A percentile compares a stretch with the other conserved stretches of the same genome.
phyloP scores from a whole-genome alignment of 2,888 invertebrate species.

The Steinernema carpocapsae region DNA sequence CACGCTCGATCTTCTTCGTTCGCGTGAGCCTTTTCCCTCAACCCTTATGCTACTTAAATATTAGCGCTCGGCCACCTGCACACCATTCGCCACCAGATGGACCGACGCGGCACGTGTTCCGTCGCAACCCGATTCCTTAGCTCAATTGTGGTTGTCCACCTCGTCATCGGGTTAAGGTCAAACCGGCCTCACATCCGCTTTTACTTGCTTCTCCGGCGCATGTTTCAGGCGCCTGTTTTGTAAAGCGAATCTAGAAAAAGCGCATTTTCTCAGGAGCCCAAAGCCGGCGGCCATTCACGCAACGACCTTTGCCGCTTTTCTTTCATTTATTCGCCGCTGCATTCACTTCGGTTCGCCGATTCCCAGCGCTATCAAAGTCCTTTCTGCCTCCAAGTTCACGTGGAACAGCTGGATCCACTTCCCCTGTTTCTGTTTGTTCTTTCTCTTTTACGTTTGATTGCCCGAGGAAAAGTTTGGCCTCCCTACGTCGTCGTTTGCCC shows the following conservation, averaged over 20 bases:
- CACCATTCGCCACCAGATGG: constrained; percentile 25
- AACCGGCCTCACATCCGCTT: no score
- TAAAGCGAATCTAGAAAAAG: no score
- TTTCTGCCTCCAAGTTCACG: neutral
- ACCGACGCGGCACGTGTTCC: constrained; percentile 17
- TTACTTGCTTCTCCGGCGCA: no score
- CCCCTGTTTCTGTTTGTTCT: constrained; percentile 15
- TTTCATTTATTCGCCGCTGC: no score
- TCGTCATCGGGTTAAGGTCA: no score
- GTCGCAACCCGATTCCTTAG: neutral
- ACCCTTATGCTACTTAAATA: constrained; percentile 19
- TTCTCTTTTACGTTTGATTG: constrained; percentile 14
- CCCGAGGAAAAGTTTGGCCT: constrained; percentile 30
- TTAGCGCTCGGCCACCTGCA: constrained; percentile 3
- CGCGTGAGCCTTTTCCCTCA: neutral
- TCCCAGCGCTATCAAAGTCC: neutral
- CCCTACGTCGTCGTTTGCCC: constrained; percentile 21
- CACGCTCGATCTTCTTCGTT: neutral
- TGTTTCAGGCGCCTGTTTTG: no score
- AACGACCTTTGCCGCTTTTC: no score
- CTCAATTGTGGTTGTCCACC: no score
- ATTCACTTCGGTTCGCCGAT: no score
- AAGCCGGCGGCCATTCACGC: no score
- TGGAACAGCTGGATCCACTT: neutral
- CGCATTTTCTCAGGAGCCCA: no score